Conservation (phyloP, 1,140 invertebrate genomes). For the Neotoxoptera formosana region DNA sequence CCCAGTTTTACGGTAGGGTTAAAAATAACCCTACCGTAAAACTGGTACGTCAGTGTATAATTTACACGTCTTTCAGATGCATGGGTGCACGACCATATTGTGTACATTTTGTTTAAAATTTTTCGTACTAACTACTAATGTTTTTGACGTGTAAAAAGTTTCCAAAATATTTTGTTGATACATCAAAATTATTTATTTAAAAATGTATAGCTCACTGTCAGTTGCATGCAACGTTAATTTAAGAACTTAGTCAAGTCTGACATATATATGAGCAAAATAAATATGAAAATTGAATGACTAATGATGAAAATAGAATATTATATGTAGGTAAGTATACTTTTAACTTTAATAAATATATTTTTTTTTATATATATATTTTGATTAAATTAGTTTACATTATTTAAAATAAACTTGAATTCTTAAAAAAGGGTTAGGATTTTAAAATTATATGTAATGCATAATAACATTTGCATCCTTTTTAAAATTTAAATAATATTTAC, state of each 20-base stretch:
- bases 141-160: slow-evolving; percentile 44
- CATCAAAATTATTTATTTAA: not conserved
- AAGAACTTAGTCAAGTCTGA: not conserved
- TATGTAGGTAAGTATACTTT: not conserved
- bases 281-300: not conserved
- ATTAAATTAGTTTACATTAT: not conserved
- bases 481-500: not conserved
- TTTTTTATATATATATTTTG: not conserved
- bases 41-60: not conserved
- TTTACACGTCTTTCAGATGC: not conserved
- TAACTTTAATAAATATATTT: not conserved
- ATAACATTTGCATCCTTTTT: not conserved
- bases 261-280: not conserved
- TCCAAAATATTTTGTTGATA: slow-evolving; percentile 1
- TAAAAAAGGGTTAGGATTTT: not conserved
- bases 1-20: not conserved
- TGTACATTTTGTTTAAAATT: not conserved
- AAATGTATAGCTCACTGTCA: slow-evolving; percentile 7
- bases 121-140: not conserved
- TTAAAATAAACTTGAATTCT: not conserved
- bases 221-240: slow-evolving; percentile 7
- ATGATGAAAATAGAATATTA: not conserved
- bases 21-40: too few relatives aligned
- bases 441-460: not conserved
- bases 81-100: not conserved